Percentiles rank a stretch among this genome's conserved stretches.
These are phyloP conservation scores for Boloria selene DNA, from an alignment of 2,888 invertebrate genomes.

Conservation along the genomic window DNA sequence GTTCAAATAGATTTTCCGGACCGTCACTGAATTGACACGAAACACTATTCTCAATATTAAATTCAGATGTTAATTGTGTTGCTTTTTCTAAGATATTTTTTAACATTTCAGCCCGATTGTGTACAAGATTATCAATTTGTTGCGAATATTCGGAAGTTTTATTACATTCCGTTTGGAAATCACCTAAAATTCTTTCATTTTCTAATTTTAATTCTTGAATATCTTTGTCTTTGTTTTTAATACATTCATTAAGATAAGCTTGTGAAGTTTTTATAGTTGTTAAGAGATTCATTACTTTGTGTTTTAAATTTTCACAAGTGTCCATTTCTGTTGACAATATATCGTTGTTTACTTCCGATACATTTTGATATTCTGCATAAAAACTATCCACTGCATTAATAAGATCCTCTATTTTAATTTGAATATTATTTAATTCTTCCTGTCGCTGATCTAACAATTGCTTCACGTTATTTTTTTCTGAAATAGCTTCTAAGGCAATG, in stretches of 20 bases:
- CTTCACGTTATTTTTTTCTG: constrained; percentile 47
- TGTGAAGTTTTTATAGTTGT: constrained; percentile 32
- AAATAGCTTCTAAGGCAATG: constrained; percentile 45
- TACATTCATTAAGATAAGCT: constrained; percentile 30
- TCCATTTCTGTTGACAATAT: constrained; percentile 9
- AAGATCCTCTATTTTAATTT: constrained; percentile 37
- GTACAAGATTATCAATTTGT: constrained; percentile 26
- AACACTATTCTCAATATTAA: constrained; percentile 46
- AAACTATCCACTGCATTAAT: constrained; percentile 41
- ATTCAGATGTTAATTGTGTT: constrained; percentile 43
- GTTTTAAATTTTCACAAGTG: constrained; percentile 28
- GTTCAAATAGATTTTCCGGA: constrained; percentile 44
- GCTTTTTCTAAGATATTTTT: constrained; percentile 49
- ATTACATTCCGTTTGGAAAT: constrained; percentile 19
- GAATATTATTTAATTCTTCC: constrained; percentile 27
- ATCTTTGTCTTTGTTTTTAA: constrained; percentile 45
- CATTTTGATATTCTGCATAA: constrained; percentile 28
- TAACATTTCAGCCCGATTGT: constrained; percentile 47
- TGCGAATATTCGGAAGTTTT: constrained; percentile 19
- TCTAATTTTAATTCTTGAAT: constrained; percentile 35
- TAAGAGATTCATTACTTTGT: constrained; percentile 40
- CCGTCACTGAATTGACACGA: constrained; percentile 36
- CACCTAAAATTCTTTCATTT: constrained; percentile 27
- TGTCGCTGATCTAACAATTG: constrained; percentile 33
- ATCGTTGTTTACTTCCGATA: constrained; percentile 11